Conservation (phyloP, 92 coral and sea anemone genomes). For the Umimayanthus chanpuru region DNA sequence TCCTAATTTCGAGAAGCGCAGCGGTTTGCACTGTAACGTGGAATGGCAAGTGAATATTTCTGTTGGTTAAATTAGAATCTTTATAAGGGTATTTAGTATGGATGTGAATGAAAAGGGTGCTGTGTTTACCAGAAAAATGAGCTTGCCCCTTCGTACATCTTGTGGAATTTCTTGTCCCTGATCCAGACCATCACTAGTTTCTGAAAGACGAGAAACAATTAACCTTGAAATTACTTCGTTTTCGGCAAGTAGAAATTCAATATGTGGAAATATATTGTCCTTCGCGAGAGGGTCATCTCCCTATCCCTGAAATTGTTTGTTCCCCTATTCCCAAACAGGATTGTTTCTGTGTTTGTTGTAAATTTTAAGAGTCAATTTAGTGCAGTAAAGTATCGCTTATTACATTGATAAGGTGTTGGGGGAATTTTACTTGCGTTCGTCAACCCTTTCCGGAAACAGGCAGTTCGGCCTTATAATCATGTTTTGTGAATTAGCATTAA, state of each 20-base stretch:
- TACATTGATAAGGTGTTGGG: not conserved
- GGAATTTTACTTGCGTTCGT: not conserved
- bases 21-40: not conserved
- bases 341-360: slow-evolving; percentile 2
- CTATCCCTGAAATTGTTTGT: not conserved
- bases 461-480: not conserved
- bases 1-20: not conserved
- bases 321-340: not conserved
- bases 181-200: not conserved
- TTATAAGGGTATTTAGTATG: not conserved
- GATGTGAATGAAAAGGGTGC: not conserved
- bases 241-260: not conserved
- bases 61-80: not conserved
- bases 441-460: slow-evolving; percentile 10
- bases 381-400: not conserved
- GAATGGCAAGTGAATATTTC: not conserved
- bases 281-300: not conserved
- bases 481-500: not conserved
- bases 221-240: not conserved
- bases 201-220: not conserved
- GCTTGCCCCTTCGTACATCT: not conserved
- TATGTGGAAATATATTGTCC: not conserved
- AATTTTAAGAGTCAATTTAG: not conserved
- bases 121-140: not conserved
- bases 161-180: slow-evolving; percentile 12